phyloP scores from a whole-genome alignment of 2,888 invertebrate genomes.

The Monochamus alternatus region DNA sequence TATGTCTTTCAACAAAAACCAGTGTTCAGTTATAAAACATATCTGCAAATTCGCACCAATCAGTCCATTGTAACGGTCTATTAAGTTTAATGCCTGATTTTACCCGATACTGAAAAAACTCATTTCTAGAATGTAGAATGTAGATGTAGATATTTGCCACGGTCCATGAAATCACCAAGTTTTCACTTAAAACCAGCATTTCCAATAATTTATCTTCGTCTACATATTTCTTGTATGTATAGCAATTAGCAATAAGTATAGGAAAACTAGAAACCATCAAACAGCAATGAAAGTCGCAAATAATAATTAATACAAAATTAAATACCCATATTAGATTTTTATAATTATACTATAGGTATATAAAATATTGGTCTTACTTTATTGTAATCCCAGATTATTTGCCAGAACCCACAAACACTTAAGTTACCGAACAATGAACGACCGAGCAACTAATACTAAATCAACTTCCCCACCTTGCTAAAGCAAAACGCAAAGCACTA shows the following conservation, averaged over 20 bases:
- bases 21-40: neutral
- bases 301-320: too few relatives aligned
- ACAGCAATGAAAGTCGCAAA: too few relatives aligned
- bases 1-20: too few relatives aligned
- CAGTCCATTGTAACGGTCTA: constrained; percentile 21
- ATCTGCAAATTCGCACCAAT: neutral
- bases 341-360: neutral
- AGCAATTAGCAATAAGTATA: neutral
- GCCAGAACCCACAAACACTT: constrained; percentile 23
- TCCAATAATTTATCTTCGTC: constrained; percentile 8
- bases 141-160: constrained; percentile 17
- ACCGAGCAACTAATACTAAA: neutral
- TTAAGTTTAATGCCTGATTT: neutral
- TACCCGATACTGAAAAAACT: constrained; percentile 8
- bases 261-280: neutral
- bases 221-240: constrained; percentile 15
- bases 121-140: constrained; percentile 30
- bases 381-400: neutral
- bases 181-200: constrained; percentile 16
- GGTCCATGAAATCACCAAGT: constrained; percentile 9
- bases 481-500: constrained; percentile 23
- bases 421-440: constrained; percentile 30
- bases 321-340: neutral
- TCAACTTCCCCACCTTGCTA: constrained; percentile 13
- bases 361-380: constrained; percentile 14